Conservation (phyloP, 2,888 invertebrate genomes). For the Macaria liturata region DNA sequence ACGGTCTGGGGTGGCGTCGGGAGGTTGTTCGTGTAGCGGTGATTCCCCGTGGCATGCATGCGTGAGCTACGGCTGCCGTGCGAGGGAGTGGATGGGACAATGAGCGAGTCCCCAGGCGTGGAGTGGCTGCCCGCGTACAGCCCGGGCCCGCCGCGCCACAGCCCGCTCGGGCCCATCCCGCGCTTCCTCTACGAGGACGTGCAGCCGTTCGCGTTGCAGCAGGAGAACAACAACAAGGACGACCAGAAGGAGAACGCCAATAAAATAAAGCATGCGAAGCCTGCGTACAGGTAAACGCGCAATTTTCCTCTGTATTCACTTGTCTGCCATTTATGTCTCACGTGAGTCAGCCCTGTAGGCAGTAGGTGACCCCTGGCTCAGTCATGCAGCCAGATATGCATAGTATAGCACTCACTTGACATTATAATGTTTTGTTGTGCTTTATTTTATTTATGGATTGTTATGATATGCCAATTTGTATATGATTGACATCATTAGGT, state of each 20-base stretch:
- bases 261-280: conserved; percentile 81
- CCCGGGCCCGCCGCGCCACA: conserved; percentile 79
- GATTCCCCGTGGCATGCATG: conserved; percentile 48
- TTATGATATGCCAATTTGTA: conserved; percentile 6
- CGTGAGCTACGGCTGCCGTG: conserved; percentile 21
- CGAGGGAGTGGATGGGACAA: conserved; percentile 63
- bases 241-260: conserved; percentile 73
- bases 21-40: conserved; percentile 8
- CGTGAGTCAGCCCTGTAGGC: conserved; percentile 33
- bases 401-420: conserved; percentile 3
- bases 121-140: conserved; percentile 81
- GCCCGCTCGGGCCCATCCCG: conserved; percentile 75
- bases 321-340: conserved; percentile 31
- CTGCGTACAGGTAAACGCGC: conserved; percentile 79
- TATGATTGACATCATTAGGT: neutral
- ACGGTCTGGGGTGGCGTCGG: conserved; percentile 56
- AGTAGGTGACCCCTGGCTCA: conserved; percentile 44
- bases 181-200: conserved; percentile 78
- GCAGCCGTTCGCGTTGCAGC: conserved; percentile 66
- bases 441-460: conserved; percentile 6
- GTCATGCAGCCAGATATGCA: conserved; percentile 32
- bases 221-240: conserved; percentile 78
- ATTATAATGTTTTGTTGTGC: conserved; percentile 12
- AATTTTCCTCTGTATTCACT: conserved; percentile 43
- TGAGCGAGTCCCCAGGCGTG: conserved; percentile 79